Evolutionary conservation across 2,797 vertebrate species (phyloP).

Genomic region (Sebastes iracundus): DNA sequence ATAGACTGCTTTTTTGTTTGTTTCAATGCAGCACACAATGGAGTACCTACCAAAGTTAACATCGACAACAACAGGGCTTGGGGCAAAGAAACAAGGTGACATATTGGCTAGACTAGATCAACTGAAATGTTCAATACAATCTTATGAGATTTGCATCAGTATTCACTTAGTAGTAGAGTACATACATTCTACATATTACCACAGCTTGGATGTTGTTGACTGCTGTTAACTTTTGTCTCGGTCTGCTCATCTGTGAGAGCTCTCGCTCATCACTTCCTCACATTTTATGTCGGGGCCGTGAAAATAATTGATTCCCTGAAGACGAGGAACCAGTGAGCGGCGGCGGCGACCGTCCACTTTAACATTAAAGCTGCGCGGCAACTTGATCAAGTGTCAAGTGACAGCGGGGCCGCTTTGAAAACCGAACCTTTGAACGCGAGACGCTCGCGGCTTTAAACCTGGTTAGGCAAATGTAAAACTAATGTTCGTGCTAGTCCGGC

Average conservation of each 20-base stretch:
- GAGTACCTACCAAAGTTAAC: no score
- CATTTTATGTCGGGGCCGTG: conserved; percentile 18
- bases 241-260: neutral
- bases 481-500: neutral
- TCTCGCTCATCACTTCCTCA: conserved; percentile 10
- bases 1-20: no score
- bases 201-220: neutral
- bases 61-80: no score
- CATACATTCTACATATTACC: neutral
- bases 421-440: neutral
- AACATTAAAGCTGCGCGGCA: conserved; percentile 18
- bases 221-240: neutral
- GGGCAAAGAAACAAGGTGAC: no score
- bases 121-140: no score
- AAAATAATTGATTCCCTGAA: conserved; percentile 49
- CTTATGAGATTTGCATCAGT: neutral
- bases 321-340: conserved; percentile 22
- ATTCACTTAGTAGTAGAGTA: neutral
- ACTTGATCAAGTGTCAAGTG: conserved; percentile 36
- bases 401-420: conserved; percentile 10
- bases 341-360: conserved; percentile 28
- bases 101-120: fast-evolving
- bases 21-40: no score
- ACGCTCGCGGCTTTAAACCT: conserved; percentile 6
- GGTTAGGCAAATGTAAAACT: conserved; percentile 21